phyloP scores from a whole-genome alignment of 2,797 vertebrate genomes.

The Chiloscyllium punctatum region DNA sequence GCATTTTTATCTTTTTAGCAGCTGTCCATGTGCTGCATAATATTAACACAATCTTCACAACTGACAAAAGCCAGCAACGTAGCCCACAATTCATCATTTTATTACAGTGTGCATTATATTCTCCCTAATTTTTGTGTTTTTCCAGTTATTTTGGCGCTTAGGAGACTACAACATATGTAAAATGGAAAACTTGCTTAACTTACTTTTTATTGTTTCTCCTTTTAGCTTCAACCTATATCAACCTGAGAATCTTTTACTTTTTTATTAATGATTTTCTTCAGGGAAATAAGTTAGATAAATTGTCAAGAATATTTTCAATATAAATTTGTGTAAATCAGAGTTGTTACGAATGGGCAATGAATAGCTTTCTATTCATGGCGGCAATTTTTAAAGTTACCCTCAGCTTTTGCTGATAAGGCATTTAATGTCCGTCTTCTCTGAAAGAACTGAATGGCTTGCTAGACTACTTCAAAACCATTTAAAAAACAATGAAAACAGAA shows the following conservation, averaged over 20 bases:
- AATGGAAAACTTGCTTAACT: not conserved
- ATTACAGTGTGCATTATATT: not conserved
- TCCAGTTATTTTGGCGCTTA: not conserved
- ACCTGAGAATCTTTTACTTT: not conserved
- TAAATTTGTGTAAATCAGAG: not conserved
- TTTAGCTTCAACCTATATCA: not conserved
- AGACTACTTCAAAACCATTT: not conserved
- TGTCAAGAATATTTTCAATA: not conserved
- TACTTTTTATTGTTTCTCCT: not conserved
- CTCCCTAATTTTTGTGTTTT: not conserved
- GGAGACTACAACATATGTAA: not conserved
- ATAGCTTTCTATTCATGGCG: not conserved
- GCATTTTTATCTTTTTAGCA: not conserved
- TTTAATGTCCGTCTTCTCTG: not conserved
- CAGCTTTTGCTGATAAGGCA: not conserved
- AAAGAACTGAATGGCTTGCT: not conserved
- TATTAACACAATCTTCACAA: not conserved
- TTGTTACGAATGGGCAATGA: not conserved
- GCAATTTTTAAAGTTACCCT: not conserved
- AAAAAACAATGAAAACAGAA: too few species aligned
- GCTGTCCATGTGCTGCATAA: not conserved
- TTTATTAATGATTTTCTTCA: not conserved
- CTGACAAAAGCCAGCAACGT: not conserved
- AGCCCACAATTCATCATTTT: not conserved
- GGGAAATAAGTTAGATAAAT: not conserved